phyloP scores from a whole-genome alignment of 64 coral and sea anemone species.

The Actinia tenebrosa region DNA sequence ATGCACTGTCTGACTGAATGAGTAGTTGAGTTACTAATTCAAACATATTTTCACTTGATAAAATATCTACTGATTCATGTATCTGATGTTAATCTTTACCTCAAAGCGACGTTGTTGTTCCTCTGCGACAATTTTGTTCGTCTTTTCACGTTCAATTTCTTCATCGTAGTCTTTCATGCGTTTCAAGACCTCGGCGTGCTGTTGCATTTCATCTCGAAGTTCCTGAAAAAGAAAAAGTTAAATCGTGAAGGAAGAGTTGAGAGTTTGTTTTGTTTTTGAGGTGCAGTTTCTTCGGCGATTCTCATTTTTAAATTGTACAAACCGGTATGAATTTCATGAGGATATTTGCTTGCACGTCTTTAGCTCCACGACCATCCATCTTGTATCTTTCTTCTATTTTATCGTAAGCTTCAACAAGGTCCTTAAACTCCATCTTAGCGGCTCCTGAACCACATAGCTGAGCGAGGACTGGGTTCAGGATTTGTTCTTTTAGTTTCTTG shows the following conservation, averaged over 20 bases:
- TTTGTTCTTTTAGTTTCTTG: constrained; percentile 19
- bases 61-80: neutral
- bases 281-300: neutral
- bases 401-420: constrained; percentile 50
- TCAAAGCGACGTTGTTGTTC: constrained; percentile 21
- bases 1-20: no score
- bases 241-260: no score
- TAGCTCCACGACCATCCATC: constrained; percentile 34
- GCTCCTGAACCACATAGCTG: constrained; percentile 23
- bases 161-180: constrained; percentile 81
- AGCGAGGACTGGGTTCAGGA: constrained; percentile 37
- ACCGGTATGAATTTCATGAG: constrained; percentile 68
- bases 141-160: constrained; percentile 49
- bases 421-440: constrained; percentile 42
- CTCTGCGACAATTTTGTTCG: constrained; percentile 37
- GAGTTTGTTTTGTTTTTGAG: no score
- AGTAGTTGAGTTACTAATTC: no score
- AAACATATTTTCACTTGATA: no score
- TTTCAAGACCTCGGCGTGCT: constrained; percentile 60
- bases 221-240: constrained; percentile 23
- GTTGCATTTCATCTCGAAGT: constrained; percentile 67
- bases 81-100: constrained; percentile 12
- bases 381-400: constrained; percentile 55
- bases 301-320: neutral
- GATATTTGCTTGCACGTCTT: constrained; percentile 63